Evolutionary conservation across 30 jellyfish, hydroid and myxozoan genomes (phyloP), one percentile per base, ranked within the genome.

Genomic region (Turritopsis rubra): DNA sequence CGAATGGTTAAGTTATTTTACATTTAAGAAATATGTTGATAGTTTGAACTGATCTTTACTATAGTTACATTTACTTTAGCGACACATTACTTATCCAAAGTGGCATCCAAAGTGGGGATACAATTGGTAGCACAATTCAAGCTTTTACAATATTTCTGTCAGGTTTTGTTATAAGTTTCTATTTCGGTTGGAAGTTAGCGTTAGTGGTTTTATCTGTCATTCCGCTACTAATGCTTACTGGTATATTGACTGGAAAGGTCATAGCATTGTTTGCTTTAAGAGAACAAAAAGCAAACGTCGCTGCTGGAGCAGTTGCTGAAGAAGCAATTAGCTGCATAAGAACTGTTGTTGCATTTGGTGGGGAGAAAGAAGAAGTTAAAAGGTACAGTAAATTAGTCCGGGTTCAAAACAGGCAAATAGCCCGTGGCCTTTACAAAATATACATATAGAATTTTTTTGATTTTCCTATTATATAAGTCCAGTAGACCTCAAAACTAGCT

Each of bases 281-380:
- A 7, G 97, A 90, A 60, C 97, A 90, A 86, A 72, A 89, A 29
- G 97, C 97, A 1, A 85, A 90, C 80, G 97, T 95, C 25, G 79
- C 81, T 60, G 97, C 97, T 21, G 97, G 97, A 5, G 66, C 91
- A 21, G 71, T 90, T 28, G 97, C 97, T 4, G 97, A 90, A 54
- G 92, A 90, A 71, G 97, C 84, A 70, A 18, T 90, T 66, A 83
- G 97, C 78, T 66, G 95, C 27, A 90, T 90, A 20, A 83, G 97
- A 79, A 90, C 97, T 70, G 97, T 90, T 76, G 90, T 90, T 53
- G 97, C 97, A 1, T 90, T 90, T 85, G 95, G 97, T 20, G 97
- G 95, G 5, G 97, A 90, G 74, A 71, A 85, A 21, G 83, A 75
- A 30, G 97, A 90, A 65, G 75, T 79, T 53, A 79, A 76, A 54